These are phyloP conservation scores for Bombyx mandarina DNA, from an alignment of 1,140 invertebrate species.

Conservation along the genomic window DNA sequence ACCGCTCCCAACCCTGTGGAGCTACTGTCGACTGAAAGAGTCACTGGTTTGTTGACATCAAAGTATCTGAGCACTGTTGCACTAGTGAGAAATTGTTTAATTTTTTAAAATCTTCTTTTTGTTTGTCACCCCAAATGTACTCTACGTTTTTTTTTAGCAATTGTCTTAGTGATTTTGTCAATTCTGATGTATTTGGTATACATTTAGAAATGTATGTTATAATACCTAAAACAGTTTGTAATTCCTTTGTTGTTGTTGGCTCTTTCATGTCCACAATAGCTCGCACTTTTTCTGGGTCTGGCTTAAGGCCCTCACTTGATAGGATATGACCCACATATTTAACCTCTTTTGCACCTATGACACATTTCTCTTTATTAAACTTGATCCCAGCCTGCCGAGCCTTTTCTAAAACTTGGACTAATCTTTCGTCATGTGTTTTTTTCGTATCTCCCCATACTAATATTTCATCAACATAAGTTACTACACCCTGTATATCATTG, in stretches of 20 bases:
- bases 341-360: not conserved
- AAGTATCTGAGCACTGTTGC: slow-evolving; percentile 19
- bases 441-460: not conserved
- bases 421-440: slow-evolving; percentile 1
- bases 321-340: slow-evolving; percentile 2
- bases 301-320: not conserved
- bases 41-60: slow-evolving; percentile 4
- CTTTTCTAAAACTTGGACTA: not conserved
- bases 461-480: slow-evolving; percentile 1
- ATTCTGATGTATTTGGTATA: not conserved
- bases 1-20: not conserved
- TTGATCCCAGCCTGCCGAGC: not conserved
- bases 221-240: not conserved
- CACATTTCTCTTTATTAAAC: slow-evolving; percentile 4
- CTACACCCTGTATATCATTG: not conserved
- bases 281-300: not conserved
- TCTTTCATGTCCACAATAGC: not conserved
- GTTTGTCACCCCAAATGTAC: not conserved
- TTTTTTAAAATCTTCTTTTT: slow-evolving; percentile 13
- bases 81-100: slow-evolving; percentile 29
- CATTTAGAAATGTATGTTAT: not conserved
- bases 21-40: not conserved
- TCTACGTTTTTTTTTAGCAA: not conserved
- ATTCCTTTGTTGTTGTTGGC: not conserved
- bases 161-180: not conserved